phyloP scores from a whole-genome alignment of 1,140 invertebrate genomes.

The Drosophila parabipectinata region DNA sequence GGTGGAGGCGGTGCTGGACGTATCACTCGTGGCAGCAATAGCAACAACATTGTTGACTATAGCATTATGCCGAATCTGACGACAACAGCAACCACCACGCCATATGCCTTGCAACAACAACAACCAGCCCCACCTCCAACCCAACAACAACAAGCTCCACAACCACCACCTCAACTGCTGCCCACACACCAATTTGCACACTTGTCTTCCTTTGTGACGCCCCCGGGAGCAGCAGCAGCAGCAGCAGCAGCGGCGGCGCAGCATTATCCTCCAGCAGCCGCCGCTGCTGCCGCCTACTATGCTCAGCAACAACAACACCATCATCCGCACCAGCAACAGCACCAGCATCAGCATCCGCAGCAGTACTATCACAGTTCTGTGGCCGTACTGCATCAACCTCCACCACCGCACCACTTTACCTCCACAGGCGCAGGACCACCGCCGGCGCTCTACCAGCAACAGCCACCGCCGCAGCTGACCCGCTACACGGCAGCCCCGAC shows the following conservation, averaged over 20 bases:
- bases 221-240: conserved; percentile 46
- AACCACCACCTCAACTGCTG: conserved; percentile 43
- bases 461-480: conserved; percentile 45
- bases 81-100: conserved; percentile 40
- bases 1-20: conserved; percentile 57
- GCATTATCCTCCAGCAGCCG: conserved; percentile 60
- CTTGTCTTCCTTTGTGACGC: conserved; percentile 72
- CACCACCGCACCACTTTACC: conserved; percentile 72
- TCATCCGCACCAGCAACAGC: conserved; percentile 44
- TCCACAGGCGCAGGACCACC: conserved; percentile 70
- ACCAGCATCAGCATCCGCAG: conserved; percentile 51
- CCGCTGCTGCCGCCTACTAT: conserved; percentile 61
- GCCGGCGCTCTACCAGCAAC: conserved; percentile 65
- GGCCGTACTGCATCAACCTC: conserved; percentile 63
- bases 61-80: conserved; percentile 45
- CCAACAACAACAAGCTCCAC: conserved; percentile 23
- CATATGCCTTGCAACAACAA: conserved; percentile 53
- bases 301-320: conserved; percentile 65
- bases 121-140: conserved; percentile 31
- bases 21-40: conserved; percentile 61
- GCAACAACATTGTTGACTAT: conserved; percentile 63
- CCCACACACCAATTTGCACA: conserved; percentile 70
- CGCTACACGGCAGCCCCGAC: conserved; percentile 54
- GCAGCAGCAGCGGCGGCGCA: conserved; percentile 38
- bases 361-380: conserved; percentile 75